These are phyloP conservation scores for Potorous gilbertii DNA, from an alignment of 2,797 vertebrate genomes.

Conservation along the genomic window DNA sequence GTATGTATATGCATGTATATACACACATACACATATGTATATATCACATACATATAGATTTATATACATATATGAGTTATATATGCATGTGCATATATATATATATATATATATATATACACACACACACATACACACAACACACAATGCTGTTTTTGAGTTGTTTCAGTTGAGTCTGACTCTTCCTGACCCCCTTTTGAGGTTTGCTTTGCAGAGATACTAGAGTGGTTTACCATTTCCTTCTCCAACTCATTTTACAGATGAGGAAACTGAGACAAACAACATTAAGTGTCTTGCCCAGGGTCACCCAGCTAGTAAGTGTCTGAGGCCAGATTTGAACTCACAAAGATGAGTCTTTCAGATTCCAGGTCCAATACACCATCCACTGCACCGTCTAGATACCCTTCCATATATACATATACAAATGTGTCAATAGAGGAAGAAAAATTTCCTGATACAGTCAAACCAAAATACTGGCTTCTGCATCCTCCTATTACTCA, in stretches of 20 bases:
- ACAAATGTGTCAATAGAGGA: not conserved
- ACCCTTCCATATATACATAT: not conserved
- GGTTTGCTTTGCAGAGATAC: not conserved
- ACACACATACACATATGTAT: too few species aligned
- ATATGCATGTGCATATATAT: not conserved
- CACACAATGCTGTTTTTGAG: not conserved
- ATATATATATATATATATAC: too few species aligned
- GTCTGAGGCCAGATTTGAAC: not conserved
- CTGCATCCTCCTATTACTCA: not conserved
- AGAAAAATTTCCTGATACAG: not conserved
- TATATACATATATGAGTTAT: too few species aligned
- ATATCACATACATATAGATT: too few species aligned
- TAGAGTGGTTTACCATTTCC: not conserved
- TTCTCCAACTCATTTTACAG: not conserved
- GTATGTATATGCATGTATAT: too few species aligned
- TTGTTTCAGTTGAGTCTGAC: not conserved
- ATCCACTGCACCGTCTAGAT: not conserved
- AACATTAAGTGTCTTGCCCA: not conserved
- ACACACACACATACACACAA: too few species aligned
- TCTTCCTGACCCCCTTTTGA: not conserved
- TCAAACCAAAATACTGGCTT: not conserved
- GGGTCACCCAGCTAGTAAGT: not conserved
- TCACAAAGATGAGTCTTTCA: not conserved
- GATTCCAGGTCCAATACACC: too few species aligned
- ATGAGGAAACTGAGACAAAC: not conserved